A percentile compares a stretch with the other conserved stretches of the same genome.
Conservation (phyloP, 37 sponge, comb jelly and placozoan species). For the Geodia barretti region DNA sequence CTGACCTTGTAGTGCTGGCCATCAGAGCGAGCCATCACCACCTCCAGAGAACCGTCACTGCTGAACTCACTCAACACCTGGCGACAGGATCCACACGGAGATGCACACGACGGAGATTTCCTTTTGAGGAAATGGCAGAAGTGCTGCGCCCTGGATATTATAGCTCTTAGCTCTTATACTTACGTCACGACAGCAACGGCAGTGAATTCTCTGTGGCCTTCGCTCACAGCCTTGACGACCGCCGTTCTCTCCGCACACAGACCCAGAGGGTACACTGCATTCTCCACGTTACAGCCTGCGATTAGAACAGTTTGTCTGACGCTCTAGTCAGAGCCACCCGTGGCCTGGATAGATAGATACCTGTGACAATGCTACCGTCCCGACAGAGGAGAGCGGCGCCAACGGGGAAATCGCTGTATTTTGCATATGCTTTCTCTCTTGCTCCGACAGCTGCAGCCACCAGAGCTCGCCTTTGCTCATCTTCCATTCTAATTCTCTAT, state of each 20-base stretch:
- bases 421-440: slow-evolving; percentile 76
- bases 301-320: background rate
- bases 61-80: slow-evolving; percentile 88
- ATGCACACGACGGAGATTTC: background rate
- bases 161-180: background rate
- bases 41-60: slow-evolving; percentile 20
- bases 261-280: slow-evolving; percentile 74
- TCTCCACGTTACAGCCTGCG: slow-evolving; percentile 95
- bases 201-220: slow-evolving; percentile 61
- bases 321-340: background rate
- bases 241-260: slow-evolving; percentile 92
- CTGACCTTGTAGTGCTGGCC: background rate
- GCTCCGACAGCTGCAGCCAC: slow-evolving; percentile 30
- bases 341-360: slow-evolving; percentile 9
- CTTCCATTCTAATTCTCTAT: no score
- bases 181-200: slow-evolving; percentile 85
- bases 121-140: background rate
- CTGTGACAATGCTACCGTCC: slow-evolving; percentile 59
- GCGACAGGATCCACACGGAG: slow-evolving; percentile 90
- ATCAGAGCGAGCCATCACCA: slow-evolving; percentile 48
- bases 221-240: slow-evolving; percentile 91
- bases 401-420: slow-evolving; percentile 90
- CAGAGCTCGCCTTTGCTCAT: slow-evolving; percentile 33
- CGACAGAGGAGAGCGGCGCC: slow-evolving; percentile 81
- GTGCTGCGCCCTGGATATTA: background rate